These are phyloP conservation scores for Saturnia pavonia DNA, from an alignment of 2,888 invertebrate genomes.

Conservation along the genomic window DNA sequence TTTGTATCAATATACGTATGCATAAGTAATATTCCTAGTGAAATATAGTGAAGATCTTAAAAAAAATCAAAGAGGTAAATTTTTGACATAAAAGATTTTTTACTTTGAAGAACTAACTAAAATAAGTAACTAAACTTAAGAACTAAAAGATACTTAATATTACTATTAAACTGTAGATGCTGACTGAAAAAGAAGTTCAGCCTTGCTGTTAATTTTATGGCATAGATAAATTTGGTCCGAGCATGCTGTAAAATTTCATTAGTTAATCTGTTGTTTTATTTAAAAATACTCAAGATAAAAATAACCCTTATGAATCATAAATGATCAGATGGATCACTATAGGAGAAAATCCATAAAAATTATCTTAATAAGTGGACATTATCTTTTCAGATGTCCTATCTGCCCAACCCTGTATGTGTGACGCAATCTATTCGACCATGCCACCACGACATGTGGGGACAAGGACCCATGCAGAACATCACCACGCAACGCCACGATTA, in stretches of 20 bases:
- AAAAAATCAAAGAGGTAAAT: no score
- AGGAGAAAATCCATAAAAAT: not conserved
- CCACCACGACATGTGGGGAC: slow-evolving; percentile 84
- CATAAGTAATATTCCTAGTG: no score
- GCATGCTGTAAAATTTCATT: no score
- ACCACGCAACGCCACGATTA: slow-evolving; percentile 90
- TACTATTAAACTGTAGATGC: not conserved
- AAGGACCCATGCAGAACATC: slow-evolving; percentile 86
- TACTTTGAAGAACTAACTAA: not conserved
- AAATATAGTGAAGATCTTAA: no score
- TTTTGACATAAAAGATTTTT: no score
- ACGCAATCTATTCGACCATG: slow-evolving; percentile 84
- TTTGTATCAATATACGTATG: not conserved
- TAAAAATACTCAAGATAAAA: no score
- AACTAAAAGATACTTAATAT: not conserved
- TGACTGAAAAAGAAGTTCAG: not conserved
- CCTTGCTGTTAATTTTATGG: not conserved
- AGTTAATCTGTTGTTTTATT: no score
- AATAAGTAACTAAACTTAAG: no score
- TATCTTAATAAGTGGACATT: not conserved
- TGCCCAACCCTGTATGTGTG: slow-evolving; percentile 80
- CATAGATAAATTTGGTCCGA: not conserved
- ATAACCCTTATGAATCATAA: no score
- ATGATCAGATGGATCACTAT: not conserved
- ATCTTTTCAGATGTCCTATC: slow-evolving; percentile 76